Evolutionary conservation across 2,113 vertebrate species (phyloP).

Genomic region (Colossoma macropomum): DNA sequence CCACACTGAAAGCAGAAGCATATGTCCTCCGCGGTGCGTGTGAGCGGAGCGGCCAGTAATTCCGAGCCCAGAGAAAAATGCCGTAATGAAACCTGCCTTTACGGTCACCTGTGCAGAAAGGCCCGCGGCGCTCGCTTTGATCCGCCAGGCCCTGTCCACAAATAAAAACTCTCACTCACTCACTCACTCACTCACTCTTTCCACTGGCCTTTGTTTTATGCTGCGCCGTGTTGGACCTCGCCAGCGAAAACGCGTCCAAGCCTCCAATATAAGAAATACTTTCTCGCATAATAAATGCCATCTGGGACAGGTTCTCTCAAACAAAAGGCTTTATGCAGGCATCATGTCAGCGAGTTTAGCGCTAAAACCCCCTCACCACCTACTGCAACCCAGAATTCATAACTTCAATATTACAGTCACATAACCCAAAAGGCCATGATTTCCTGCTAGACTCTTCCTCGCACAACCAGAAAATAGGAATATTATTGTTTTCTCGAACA

Average conservation of each 20-base stretch:
- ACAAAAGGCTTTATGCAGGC: conserved; percentile 69
- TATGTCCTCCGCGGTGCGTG: conserved; percentile 61
- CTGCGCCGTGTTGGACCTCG: background rate
- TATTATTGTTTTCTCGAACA: no score
- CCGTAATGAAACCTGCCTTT: conserved; percentile 68
- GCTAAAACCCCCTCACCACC: conserved; percentile 67
- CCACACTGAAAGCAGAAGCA: conserved; percentile 68
- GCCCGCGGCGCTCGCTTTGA: conserved; percentile 68
- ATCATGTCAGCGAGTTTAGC: conserved; percentile 65
- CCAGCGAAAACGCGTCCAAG: conserved; percentile 47
- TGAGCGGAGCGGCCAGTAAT: conserved; percentile 53
- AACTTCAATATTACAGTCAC: conserved; percentile 59
- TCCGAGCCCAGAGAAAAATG: conserved; percentile 57
- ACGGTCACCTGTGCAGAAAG: conserved; percentile 67
- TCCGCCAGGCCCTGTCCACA: conserved; percentile 44
- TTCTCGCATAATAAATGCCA: conserved; percentile 69
- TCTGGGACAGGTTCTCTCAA: conserved; percentile 66
- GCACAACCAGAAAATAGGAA: no score
- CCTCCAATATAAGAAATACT: conserved; percentile 68
- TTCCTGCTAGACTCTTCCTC: conserved; percentile 44
- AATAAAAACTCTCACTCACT: conserved; percentile 35
- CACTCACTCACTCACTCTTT: conserved; percentile 41
- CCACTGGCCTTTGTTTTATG: conserved; percentile 57
- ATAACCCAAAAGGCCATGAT: conserved; percentile 66
- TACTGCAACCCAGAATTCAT: conserved; percentile 63